A percentile compares a stretch with the other conserved stretches of the same genome.
Conservation (phyloP, 2,113 vertebrate species). For the Chionomys nivalis region DNA sequence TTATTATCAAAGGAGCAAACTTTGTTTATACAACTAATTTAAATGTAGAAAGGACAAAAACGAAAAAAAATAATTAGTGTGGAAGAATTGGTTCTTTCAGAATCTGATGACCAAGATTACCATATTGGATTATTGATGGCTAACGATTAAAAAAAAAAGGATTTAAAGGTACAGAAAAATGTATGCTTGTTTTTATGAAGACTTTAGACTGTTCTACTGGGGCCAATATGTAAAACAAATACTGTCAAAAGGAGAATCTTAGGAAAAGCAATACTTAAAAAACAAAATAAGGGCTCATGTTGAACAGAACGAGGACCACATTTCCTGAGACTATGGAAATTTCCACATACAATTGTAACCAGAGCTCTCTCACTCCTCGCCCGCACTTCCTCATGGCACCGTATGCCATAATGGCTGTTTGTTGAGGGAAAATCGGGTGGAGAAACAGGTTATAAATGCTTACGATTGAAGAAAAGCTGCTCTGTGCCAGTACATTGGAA, state of each 20-base stretch:
- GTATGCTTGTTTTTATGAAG: background rate
- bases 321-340: background rate
- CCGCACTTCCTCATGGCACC: background rate
- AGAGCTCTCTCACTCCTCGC: background rate
- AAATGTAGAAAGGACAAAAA: background rate
- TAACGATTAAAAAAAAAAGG: constrained; percentile 57
- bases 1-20: background rate
- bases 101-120: background rate
- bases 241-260: constrained; percentile 14
- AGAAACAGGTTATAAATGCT: background rate
- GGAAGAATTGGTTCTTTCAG: background rate
- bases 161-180: constrained; percentile 10
- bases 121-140: background rate
- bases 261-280: constrained; percentile 15
- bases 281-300: background rate
- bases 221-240: background rate
- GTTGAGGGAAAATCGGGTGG: constrained; percentile 27
- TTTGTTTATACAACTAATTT: background rate
- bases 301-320: background rate
- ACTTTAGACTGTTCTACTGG: background rate
- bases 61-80: background rate
- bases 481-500: constrained; percentile 46
- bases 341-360: background rate
- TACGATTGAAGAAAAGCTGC: constrained; percentile 65
- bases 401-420: constrained; percentile 4